Conservation (phyloP, 2,888 invertebrate genomes). For the Heliothis peltigera region DNA sequence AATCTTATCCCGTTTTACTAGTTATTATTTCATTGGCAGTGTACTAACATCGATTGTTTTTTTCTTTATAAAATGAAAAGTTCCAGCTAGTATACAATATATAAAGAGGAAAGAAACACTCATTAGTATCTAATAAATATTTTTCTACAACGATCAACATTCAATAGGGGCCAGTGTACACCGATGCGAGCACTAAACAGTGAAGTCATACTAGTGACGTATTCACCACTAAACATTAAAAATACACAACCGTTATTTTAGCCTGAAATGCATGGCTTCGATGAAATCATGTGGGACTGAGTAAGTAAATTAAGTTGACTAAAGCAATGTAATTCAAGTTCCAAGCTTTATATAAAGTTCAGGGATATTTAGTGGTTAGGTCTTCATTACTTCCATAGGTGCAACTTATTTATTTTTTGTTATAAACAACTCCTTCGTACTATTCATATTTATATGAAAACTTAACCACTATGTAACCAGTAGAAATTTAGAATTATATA, state of each 20-base stretch:
- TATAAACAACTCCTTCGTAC: not conserved
- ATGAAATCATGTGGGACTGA: constrained; percentile 34
- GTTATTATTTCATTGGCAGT: constrained; percentile 31
- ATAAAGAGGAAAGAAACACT: constrained; percentile 52
- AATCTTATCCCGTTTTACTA: constrained; percentile 8
- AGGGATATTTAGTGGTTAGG: constrained; percentile 48
- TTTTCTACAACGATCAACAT: constrained; percentile 75
- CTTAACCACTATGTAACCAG: constrained; percentile 60
- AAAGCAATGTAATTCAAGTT: constrained; percentile 52
- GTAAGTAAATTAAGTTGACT: constrained; percentile 27
- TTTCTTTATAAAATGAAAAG: constrained; percentile 24
- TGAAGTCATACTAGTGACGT: constrained; percentile 54
- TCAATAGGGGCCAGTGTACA: constrained; percentile 66
- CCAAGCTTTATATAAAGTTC: constrained; percentile 61
- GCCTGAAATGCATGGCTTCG: constrained; percentile 63
- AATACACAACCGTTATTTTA: constrained; percentile 81
- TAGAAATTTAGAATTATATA: constrained; percentile 67
- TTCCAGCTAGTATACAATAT: constrained; percentile 30
- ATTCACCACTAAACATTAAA: constrained; percentile 70
- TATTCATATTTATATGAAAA: constrained; percentile 55
- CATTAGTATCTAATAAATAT: constrained; percentile 60
- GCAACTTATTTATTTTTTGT: not conserved
- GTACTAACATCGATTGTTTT: constrained; percentile 17
- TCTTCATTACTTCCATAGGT: constrained; percentile 24
- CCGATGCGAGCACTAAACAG: constrained; percentile 61